Evolutionary conservation across 2,888 invertebrate genomes (phyloP).

Genomic region (Capitulum mitella): DNA sequence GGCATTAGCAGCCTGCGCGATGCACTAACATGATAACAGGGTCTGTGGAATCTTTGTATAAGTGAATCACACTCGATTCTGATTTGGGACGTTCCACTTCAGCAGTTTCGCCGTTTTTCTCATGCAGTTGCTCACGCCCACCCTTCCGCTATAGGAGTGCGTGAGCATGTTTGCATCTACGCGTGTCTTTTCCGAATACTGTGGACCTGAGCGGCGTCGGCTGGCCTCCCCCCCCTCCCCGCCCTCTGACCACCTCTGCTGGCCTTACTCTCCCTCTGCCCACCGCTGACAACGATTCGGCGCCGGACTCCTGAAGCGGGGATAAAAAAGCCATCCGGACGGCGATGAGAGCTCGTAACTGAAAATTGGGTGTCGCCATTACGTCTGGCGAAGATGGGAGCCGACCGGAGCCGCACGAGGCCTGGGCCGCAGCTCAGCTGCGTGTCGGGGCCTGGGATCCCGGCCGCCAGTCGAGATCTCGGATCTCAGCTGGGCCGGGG

Average conservation of each 20-base stretch:
- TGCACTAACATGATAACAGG: too few species aligned
- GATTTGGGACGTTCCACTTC: too few species aligned
- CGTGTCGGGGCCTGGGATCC: too few species aligned
- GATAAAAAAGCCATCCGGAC: constrained; percentile 18
- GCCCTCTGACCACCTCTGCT: too few species aligned
- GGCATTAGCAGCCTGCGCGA: too few species aligned
- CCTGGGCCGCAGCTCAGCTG: too few species aligned
- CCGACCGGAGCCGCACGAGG: too few species aligned
- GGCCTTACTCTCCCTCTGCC: too few species aligned
- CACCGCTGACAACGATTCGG: neutral
- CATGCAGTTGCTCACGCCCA: neutral
- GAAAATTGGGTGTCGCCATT: constrained; percentile 24
- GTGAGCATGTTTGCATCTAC: neutral
- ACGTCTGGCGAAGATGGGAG: neutral
- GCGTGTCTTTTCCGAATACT: neutral
- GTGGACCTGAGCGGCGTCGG: neutral
- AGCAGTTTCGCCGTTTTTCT: neutral
- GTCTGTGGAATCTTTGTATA: too few species aligned
- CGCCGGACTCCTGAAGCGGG: neutral
- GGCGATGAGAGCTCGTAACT: constrained; percentile 16
- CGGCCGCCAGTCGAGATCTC: too few species aligned
- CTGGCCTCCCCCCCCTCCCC: neutral
- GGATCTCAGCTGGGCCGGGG: too few species aligned
- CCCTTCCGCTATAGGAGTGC: neutral
- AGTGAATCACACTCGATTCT: too few species aligned